Evolutionary conservation across 64 coral and sea anemone genomes (phyloP), one percentile per base, ranked within the genome.

Genomic region (Catalaphyllia jardinei): DNA sequence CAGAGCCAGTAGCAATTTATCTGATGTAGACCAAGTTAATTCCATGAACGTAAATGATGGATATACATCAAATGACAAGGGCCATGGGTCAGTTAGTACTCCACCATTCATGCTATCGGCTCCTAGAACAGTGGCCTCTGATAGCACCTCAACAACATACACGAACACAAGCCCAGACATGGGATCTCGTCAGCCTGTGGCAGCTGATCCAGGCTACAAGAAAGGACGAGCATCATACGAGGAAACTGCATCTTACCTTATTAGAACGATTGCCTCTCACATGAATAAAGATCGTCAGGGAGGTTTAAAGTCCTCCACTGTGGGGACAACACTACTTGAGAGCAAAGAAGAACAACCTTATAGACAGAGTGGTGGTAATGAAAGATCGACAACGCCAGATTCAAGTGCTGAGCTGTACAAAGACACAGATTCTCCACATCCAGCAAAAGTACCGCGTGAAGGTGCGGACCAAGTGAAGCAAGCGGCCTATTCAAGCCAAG

Each of bases 171-270:
- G 93, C 73, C 69, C 83, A 10, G 95, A 96, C 38, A 83, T 87
- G 49, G 90, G 91, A 8, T 96, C 95, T 6, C 79, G 95, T 24
- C 95, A 96, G 29, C 95, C 95, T 5, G 83, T 96, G 11, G 95
- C 95, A 50, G 72, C 87, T 35, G 87, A 96, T 60, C 90, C 90
- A 57, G 62, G 62, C 18, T 42, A 42, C 22, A 49, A 76, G 31
- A 85, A 85, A 39, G 17, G 10, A 67, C 65, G 76, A 30, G 29
- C 61, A 17, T 79, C 88, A 6, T 57, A 82, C 25, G 92, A 93
- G 67, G 91, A 93, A 19, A 54, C 91, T 2, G 4, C 95, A 13
- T 93, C 95, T 22, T 88, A 90, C 80, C 30, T 96, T 19, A 73
- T 87, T 19, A 87, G 86, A 71, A 75, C 83, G 11, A 51, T 96